A percentile compares a stretch with the other conserved stretches of the same genome.
Conservation (phyloP, 2,888 invertebrate species). For the Conistra vaccinii region DNA sequence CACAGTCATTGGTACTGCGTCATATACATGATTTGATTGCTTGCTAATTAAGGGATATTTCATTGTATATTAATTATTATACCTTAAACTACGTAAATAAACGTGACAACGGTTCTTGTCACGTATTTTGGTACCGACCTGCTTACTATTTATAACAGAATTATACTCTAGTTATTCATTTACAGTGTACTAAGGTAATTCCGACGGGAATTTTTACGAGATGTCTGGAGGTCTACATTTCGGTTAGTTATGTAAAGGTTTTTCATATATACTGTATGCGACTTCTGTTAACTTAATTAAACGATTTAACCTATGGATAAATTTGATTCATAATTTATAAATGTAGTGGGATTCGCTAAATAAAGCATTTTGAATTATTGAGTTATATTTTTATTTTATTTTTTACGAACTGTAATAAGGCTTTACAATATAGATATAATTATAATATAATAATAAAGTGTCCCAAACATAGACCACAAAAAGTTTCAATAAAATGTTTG, state of each 20-base stretch:
- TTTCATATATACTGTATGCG: neutral
- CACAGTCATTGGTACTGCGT: constrained; percentile 38
- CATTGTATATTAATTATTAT: neutral
- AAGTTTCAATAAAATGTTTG: neutral
- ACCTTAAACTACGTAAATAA: constrained; percentile 1
- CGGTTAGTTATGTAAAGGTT: neutral
- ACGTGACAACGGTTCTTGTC: constrained; percentile 5
- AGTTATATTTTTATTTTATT: no score
- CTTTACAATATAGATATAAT: neutral
- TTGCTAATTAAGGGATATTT: constrained; percentile 40
- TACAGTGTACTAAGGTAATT: neutral
- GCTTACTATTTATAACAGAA: constrained; percentile 1
- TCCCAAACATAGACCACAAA: neutral
- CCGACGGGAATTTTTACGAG: neutral
- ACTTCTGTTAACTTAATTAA: neutral
- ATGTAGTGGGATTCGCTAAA: no score
- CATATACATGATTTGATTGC: constrained; percentile 26
- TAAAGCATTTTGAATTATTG: no score
- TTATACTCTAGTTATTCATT: neutral
- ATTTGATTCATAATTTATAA: neutral
- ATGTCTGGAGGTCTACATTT: neutral
- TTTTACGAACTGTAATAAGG: neutral
- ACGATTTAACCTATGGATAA: neutral
- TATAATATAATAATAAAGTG: neutral
- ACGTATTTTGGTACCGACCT: neutral